Base-by-base conservation (phyloP, 2,888 invertebrate genomes). In the Xanthia togata region DNA sequence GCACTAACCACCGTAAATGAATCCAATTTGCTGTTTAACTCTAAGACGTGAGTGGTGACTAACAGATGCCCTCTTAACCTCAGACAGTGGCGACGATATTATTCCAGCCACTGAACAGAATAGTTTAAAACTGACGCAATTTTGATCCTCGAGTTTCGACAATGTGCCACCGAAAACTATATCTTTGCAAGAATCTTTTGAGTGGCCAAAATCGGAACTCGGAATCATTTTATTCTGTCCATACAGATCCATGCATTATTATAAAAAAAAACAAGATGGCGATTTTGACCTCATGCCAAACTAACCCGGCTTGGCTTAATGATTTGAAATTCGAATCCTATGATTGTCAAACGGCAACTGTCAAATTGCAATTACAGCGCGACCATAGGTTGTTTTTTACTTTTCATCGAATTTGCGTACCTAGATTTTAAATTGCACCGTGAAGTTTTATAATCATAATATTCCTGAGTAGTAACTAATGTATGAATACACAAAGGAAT, bases 21-120 rank as follows among this genome's bases (percentile, higher is more conserved):
- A 79, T 75, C 83, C 86, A 87, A 87, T 89, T 88, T 81, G 60
- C 82, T 74, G 31, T 70, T 84, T 76, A 80, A 68, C 69, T 69
- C 68, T 69, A 53, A 68, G 60, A 63, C 55, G 26, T 64, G 67
- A 76, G 68, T 65, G 64, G 75, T 86, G 88, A 88, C 77, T 86
- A 86, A 87, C 59, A 55, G 23, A 55, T 84, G 76, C 67, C 72
- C 85, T 79, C 68, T 79, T 83, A 81, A 87, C 85, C 83, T 67
- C 35, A 60, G 74, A 77, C 44, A 69, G 71, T 74, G 31, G 47
- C 55, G 68, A 67, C 9, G 38, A 68, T 63, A 69, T 70, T 71
- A 74, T 41, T 65, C 17, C n/a, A 75, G 44, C 26, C 14, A 74
- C 57, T 78, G 47, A 78, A 75, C 41, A 60, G n/a, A 64, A 69